A percentile compares a stretch with the other conserved stretches of the same genome.
phyloP scores from a whole-genome alignment of 2,113 vertebrate genomes.

The Fukomys damarensis region DNA sequence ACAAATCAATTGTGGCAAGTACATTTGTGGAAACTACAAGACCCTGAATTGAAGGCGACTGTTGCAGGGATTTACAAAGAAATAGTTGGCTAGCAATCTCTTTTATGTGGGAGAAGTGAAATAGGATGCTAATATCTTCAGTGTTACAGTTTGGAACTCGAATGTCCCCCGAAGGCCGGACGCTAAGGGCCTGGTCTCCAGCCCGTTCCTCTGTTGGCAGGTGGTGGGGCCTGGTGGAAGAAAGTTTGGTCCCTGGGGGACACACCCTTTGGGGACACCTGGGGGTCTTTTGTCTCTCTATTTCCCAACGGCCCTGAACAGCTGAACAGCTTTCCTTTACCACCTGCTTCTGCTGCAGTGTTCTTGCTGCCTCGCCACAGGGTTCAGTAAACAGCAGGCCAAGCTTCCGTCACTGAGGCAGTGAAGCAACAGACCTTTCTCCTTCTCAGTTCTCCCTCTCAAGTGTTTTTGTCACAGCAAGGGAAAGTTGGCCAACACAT shows the following conservation, averaged over 20 bases:
- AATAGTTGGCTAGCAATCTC: not conserved
- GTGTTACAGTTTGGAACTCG: not conserved
- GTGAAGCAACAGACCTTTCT: too few species aligned
- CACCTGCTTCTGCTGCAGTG: too few species aligned
- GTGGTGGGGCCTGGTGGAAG: not conserved
- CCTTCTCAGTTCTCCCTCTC: not conserved
- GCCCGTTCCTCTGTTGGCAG: not conserved
- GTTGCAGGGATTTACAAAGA: constrained; percentile 39
- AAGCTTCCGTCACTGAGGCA: too few species aligned
- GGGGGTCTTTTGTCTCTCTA: not conserved
- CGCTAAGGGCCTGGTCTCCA: not conserved
- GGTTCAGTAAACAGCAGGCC: not conserved
- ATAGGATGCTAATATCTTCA: not conserved
- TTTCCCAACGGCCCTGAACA: too few species aligned
- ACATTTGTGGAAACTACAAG: constrained; percentile 51
- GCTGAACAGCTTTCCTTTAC: not conserved
- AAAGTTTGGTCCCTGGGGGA: not conserved
- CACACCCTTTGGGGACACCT: not conserved
- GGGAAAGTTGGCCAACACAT: not conserved
- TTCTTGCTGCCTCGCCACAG: not conserved
- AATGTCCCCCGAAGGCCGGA: not conserved
- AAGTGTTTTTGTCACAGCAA: not conserved
- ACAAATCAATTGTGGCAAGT: constrained; percentile 54
- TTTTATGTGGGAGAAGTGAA: constrained; percentile 46
- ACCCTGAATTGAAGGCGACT: constrained; percentile 20